These are phyloP conservation scores for Rattus rattus DNA, from an alignment of 2,113 vertebrate species.

Conservation along the genomic window DNA sequence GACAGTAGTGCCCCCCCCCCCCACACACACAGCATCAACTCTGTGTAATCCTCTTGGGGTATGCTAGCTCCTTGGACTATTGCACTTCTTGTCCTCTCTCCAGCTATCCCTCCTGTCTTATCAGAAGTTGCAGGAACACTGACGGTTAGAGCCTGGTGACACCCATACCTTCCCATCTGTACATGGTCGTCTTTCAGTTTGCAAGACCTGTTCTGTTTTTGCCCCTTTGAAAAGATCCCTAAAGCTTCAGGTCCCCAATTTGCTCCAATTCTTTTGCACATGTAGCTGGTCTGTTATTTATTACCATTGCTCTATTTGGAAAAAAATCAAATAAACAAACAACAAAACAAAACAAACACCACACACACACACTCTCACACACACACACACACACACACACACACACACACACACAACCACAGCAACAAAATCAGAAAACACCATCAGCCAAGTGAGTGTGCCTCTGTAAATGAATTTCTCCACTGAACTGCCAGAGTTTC, in stretches of 20 bases:
- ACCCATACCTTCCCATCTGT: background rate
- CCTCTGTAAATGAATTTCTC: background rate
- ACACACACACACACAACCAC: background rate
- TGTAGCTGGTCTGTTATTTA: background rate
- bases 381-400: background rate
- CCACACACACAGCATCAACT: background rate
- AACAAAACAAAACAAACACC: too few relatives aligned
- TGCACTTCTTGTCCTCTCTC: background rate
- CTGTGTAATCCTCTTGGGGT: background rate
- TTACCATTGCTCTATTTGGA: background rate
- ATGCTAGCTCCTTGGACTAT: background rate
- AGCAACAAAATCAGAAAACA: background rate
- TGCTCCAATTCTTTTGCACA: background rate
- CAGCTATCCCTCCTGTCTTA: background rate
- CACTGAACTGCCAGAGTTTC: background rate
- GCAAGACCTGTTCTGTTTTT: background rate
- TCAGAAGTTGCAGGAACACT: background rate
- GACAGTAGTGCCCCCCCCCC: background rate
- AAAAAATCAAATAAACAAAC: too few relatives aligned
- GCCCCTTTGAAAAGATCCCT: background rate
- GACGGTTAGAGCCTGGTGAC: background rate
- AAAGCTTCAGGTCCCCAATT: background rate
- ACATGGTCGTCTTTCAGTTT: background rate
- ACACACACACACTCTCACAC: too few relatives aligned
- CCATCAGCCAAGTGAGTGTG: background rate